These are phyloP conservation scores for Druon quercuslanigerum DNA, from an alignment of 1,140 invertebrate species.

Conservation along the genomic window DNA sequence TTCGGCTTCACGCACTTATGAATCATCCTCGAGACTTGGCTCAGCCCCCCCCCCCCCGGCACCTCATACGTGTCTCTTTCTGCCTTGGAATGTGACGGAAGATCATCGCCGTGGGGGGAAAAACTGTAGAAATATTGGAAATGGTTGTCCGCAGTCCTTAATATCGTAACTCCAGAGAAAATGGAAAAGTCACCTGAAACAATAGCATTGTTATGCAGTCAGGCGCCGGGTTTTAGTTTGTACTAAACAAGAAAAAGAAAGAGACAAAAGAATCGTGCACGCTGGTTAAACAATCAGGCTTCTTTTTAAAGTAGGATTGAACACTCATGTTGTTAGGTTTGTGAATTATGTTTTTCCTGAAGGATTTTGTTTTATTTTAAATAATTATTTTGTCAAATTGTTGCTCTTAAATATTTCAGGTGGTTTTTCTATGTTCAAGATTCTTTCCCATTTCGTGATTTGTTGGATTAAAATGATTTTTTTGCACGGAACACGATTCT, in stretches of 20 bases:
- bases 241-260: neutral
- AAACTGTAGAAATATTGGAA: constrained; percentile 6
- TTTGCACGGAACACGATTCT: too few relatives aligned
- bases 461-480: too few relatives aligned
- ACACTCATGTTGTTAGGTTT: too few relatives aligned
- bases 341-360: too few relatives aligned
- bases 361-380: too few relatives aligned
- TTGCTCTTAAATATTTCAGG: too few relatives aligned
- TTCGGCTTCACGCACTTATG: constrained; percentile 21
- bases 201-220: neutral
- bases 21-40: constrained; percentile 21
- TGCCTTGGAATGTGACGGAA: constrained; percentile 18
- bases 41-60: neutral
- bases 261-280: neutral
- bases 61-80: constrained; percentile 22
- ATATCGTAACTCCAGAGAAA: constrained; percentile 11
- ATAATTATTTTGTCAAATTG: too few relatives aligned
- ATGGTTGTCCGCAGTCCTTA: neutral
- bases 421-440: too few relatives aligned
- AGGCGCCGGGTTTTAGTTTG: neutral
- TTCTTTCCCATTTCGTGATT: too few relatives aligned
- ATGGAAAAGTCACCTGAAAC: constrained; percentile 6
- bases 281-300: neutral
- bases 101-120: constrained; percentile 21
- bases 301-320: too few relatives aligned